Evolutionary conservation across 2,797 vertebrate species (phyloP).

Genomic region (Poeciliopsis gracilis): DNA sequence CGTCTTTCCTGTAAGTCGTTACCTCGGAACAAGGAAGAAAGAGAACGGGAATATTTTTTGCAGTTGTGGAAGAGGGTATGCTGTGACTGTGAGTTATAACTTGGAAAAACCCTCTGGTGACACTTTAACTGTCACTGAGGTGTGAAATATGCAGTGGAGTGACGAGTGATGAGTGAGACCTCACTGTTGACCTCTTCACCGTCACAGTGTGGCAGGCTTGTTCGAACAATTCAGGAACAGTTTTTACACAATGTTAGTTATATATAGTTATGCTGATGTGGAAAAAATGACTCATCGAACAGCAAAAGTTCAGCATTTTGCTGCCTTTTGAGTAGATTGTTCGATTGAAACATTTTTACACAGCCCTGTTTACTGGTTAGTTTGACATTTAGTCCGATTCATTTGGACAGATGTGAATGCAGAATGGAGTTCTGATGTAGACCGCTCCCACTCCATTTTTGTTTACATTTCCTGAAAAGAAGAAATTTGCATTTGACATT

Average conservation of each 20-base stretch:
- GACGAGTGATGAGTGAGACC: background rate
- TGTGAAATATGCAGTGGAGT: background rate
- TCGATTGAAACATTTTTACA: background rate
- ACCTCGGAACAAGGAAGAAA: background rate
- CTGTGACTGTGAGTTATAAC: slow-evolving; percentile 1
- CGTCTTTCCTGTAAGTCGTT: background rate
- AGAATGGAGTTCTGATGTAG: background rate
- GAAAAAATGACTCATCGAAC: background rate
- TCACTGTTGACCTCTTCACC: background rate
- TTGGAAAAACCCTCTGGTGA: slow-evolving; percentile 4
- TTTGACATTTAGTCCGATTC: background rate
- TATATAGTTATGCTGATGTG: too few relatives aligned
- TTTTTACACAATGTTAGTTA: background rate
- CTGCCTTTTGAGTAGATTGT: background rate
- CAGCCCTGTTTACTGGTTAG: background rate
- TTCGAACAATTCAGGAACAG: background rate
- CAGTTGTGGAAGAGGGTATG: background rate
- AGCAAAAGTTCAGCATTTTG: background rate
- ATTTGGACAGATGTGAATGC: background rate
- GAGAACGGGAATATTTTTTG: background rate
- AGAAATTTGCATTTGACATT: too few relatives aligned
- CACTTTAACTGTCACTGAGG: background rate
- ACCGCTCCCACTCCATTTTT: too few relatives aligned
- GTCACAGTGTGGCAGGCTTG: too few relatives aligned
- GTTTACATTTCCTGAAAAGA: too few relatives aligned